phyloP scores from a whole-genome alignment of 2,888 invertebrate species.

The Lasiommata megera region DNA sequence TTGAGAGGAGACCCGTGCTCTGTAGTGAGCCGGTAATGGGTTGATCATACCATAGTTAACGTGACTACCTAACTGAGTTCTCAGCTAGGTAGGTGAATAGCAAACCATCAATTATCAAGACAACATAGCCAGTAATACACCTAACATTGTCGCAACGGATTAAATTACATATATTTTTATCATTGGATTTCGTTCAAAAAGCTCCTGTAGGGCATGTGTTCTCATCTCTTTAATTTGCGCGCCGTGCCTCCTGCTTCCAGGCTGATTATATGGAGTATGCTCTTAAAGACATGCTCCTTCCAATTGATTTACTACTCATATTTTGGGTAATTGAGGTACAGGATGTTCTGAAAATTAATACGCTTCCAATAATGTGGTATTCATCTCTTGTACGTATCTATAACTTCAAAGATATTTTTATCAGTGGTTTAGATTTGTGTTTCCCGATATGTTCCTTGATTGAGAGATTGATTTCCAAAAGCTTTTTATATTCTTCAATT shows the following conservation, averaged over 20 bases:
- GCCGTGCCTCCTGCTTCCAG: conserved; percentile 28
- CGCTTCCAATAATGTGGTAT: not conserved
- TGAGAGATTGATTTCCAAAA: too few species aligned
- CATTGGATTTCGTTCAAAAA: conserved; percentile 3
- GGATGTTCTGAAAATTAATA: conserved; percentile 11
- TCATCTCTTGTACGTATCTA: too few species aligned
- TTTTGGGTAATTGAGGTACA: conserved; percentile 29
- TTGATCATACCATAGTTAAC: too few species aligned
- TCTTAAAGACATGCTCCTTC: conserved; percentile 35
- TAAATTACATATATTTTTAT: conserved; percentile 17
- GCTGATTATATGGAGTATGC: conserved; percentile 18
- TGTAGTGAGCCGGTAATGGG: too few species aligned
- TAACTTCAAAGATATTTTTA: too few species aligned
- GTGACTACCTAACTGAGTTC: too few species aligned
- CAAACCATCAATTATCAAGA: not conserved
- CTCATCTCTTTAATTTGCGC: conserved; percentile 33
- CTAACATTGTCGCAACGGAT: conserved; percentile 23
- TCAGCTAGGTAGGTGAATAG: too few species aligned
- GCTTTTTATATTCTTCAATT: too few species aligned
- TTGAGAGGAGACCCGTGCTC: too few species aligned
- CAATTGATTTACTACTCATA: conserved; percentile 35
- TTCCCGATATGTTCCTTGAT: too few species aligned
- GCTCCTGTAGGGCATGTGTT: conserved; percentile 16
- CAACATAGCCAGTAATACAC: conserved; percentile 10
- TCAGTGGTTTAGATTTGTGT: too few species aligned